Evolutionary conservation across 2,888 invertebrate species (phyloP).

Genomic region (Parnassius orleans): DNA sequence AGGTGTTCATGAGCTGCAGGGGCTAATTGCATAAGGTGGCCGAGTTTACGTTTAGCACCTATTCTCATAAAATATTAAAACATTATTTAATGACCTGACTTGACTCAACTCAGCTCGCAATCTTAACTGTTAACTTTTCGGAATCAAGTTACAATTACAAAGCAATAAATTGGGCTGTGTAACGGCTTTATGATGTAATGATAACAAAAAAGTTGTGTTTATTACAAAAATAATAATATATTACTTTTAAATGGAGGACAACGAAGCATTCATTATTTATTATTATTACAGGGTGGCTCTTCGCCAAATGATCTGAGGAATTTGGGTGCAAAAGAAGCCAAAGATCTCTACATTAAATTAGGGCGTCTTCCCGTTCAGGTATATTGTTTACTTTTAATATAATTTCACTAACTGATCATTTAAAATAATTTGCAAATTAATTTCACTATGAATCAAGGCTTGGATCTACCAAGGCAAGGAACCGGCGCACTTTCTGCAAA

Average conservation of each 20-base stretch:
- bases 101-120: no score
- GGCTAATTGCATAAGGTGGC: no score
- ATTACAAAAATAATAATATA: no score
- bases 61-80: no score
- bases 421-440: background rate
- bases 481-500: conserved; percentile 94
- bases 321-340: conserved; percentile 83
- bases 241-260: background rate
- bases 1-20: no score
- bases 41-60: no score
- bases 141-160: no score
- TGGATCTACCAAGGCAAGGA: conserved; percentile 94
- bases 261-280: conserved; percentile 4
- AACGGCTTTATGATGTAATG: no score
- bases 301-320: conserved; percentile 88
- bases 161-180: no score
- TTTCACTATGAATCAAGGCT: conserved; percentile 64
- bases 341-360: conserved; percentile 74
- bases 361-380: conserved; percentile 78
- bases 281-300: conserved; percentile 84
- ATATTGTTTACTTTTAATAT: conserved; percentile 20
- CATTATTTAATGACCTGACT: no score
- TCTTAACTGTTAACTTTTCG: no score
- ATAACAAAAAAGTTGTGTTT: no score
- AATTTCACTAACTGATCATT: conserved; percentile 11